Percentiles rank a stretch among this genome's conserved stretches.
Evolutionary conservation across 2,113 vertebrate species (phyloP).

Genomic region (Dermatemys mawii): DNA sequence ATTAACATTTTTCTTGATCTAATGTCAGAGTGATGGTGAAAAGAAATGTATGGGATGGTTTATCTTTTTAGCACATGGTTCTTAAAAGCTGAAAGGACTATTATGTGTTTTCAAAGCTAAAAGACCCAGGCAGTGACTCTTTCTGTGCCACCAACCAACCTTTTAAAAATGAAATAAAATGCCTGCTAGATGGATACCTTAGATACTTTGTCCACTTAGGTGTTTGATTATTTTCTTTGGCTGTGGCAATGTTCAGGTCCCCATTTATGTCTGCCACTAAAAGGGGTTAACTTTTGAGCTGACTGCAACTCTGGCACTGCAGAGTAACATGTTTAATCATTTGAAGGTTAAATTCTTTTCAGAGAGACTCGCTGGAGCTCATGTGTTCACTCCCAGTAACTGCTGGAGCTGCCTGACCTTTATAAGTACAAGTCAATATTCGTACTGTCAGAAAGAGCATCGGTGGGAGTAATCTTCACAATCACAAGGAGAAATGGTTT

Average conservation of each 20-base stretch:
- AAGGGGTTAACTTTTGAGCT: slow-evolving; percentile 33
- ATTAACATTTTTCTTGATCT: slow-evolving; percentile 69
- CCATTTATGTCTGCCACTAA: slow-evolving; percentile 51
- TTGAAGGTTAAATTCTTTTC: slow-evolving; percentile 74
- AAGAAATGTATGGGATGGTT: slow-evolving; percentile 56
- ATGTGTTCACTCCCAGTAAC: slow-evolving; percentile 66
- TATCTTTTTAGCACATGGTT: slow-evolving; percentile 25
- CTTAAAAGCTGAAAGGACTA: slow-evolving; percentile 42
- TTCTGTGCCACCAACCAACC: not conserved
- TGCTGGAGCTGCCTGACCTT: slow-evolving; percentile 76
- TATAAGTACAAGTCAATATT: slow-evolving; percentile 75
- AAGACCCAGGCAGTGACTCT: slow-evolving; percentile 20
- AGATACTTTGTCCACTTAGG: not conserved
- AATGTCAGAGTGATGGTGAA: slow-evolving; percentile 56
- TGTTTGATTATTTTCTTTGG: not conserved
- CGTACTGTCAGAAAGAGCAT: slow-evolving; percentile 58
- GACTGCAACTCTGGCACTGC: slow-evolving; percentile 37
- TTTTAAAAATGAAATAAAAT: slow-evolving; percentile 47
- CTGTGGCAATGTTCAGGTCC: not conserved
- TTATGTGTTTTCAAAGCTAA: slow-evolving; percentile 47
- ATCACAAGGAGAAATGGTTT: slow-evolving; percentile 62
- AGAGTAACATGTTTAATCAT: slow-evolving; percentile 61
- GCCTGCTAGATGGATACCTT: not conserved
- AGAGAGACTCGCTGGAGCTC: slow-evolving; percentile 60
- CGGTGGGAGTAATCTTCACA: slow-evolving; percentile 61